These are phyloP conservation scores for Lycia hirtaria DNA, from an alignment of 2,888 invertebrate species.

Conservation along the genomic window DNA sequence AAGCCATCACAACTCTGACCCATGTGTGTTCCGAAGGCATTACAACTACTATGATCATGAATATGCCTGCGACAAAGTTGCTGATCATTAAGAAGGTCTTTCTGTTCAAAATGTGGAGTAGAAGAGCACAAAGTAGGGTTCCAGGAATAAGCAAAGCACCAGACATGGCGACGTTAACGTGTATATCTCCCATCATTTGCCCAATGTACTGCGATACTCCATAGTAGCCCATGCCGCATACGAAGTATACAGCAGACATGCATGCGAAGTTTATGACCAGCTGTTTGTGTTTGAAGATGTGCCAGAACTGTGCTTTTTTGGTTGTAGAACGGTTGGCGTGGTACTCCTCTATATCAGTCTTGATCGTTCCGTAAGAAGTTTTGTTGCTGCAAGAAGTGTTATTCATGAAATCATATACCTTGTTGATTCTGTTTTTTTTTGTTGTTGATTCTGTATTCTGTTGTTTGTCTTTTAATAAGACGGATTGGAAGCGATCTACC, in stretches of 20 bases:
- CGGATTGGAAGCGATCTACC: too few relatives aligned
- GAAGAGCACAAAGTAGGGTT: slow-evolving; percentile 83
- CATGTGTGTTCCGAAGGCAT: slow-evolving; percentile 60
- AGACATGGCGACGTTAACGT: slow-evolving; percentile 91
- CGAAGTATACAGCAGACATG: slow-evolving; percentile 90
- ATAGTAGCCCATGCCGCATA: slow-evolving; percentile 93
- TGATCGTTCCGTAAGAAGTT: slow-evolving; percentile 49
- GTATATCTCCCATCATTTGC: slow-evolving; percentile 90
- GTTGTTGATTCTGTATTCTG: too few relatives aligned
- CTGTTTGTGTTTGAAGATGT: slow-evolving; percentile 71
- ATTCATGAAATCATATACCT: too few relatives aligned
- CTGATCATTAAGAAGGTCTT: slow-evolving; percentile 86
- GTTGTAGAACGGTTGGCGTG: slow-evolving; percentile 34
- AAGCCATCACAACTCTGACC: slow-evolving; percentile 86
- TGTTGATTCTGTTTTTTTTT: too few relatives aligned
- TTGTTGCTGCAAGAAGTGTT: too few relatives aligned
- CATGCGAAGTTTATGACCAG: slow-evolving; percentile 87
- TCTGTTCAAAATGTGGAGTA: slow-evolving; percentile 86
- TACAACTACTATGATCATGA: slow-evolving; percentile 59
- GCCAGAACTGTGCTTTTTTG: slow-evolving; percentile 57
- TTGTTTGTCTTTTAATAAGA: too few relatives aligned
- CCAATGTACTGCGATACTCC: slow-evolving; percentile 93
- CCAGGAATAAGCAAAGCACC: slow-evolving; percentile 88
- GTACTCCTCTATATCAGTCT: slow-evolving; percentile 59
- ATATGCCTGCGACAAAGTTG: slow-evolving; percentile 69